Evolutionary conservation across 2,113 vertebrate genomes (phyloP).

Genomic region (Noctilio leporinus): DNA sequence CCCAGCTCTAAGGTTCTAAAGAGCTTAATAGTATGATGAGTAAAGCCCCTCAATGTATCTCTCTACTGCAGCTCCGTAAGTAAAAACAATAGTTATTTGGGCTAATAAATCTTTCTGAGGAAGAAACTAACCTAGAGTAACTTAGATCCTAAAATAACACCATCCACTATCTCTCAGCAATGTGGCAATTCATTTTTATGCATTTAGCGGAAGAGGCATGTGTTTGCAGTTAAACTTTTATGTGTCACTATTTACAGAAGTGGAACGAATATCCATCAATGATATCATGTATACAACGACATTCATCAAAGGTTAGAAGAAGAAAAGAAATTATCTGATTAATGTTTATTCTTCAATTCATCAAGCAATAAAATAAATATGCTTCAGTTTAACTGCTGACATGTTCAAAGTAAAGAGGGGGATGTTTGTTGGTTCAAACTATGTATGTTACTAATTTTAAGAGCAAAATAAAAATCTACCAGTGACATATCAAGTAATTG

Average conservation of each 20-base stretch:
- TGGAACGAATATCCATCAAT: slow-evolving; percentile 65
- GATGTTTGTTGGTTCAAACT: slow-evolving; percentile 32
- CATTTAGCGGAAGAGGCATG: slow-evolving; percentile 31
- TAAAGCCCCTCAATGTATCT: neutral
- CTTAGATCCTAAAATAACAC: neutral
- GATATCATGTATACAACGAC: slow-evolving; percentile 44
- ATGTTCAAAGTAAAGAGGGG: slow-evolving; percentile 28
- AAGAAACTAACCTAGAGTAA: slow-evolving; percentile 20
- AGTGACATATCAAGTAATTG: slow-evolving; percentile 64
- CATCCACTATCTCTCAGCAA: slow-evolving; percentile 49
- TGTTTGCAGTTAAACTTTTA: slow-evolving; percentile 57
- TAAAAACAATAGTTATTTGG: neutral
- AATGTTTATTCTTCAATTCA: slow-evolving; percentile 58
- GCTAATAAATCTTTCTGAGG: slow-evolving; percentile 1
- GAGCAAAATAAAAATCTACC: slow-evolving; percentile 66
- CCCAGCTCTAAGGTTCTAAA: neutral
- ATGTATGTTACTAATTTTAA: slow-evolving; percentile 55
- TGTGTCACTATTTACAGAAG: slow-evolving; percentile 50
- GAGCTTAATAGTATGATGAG: neutral
- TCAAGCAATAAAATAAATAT: slow-evolving; percentile 61
- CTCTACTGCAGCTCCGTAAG: neutral
- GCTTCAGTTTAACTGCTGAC: slow-evolving; percentile 55
- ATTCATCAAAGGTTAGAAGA: slow-evolving; percentile 48
- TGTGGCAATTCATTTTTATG: slow-evolving; percentile 52
- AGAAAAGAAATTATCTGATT: slow-evolving; percentile 53